Evolutionary conservation across 2,888 invertebrate genomes (phyloP), one percentile per base, ranked within the genome.

Genomic region (Leucozona laternaria): DNA sequence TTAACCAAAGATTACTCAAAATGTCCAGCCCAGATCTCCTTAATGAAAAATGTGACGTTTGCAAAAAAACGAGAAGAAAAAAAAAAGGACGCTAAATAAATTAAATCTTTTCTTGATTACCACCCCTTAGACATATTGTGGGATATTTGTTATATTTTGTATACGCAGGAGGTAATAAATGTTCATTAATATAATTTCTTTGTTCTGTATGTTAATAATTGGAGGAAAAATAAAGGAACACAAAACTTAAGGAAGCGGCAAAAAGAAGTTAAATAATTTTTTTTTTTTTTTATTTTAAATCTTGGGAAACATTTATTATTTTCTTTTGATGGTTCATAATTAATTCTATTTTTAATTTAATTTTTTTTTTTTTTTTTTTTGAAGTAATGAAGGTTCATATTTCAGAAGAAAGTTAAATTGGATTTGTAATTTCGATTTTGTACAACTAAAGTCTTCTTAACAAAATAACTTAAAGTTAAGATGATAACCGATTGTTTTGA

Each of bases 1-100:
- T 28, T 53, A 53, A 28, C 28, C 53, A 53, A n/a, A 53, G 15
- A 53, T 53, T 53, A 53, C 28, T 53, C 53, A 53, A 53, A 53
- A 28, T 53, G 25, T n/a, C 53, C 53, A 28, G 15, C 1, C n/a
- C 25, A 25, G 53, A 22, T 25, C 4, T 53, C 25, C 22, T 50
- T 50, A 50, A 50, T 50, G 22, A 50, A 50, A 50, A 22, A 50
- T 50, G 22, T 50, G 22, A 25, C 7, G 50, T 53, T 53, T 53
- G 22, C 4, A 25, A 15, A 15, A 13, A 50, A 22, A 20, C 22
- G 7, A 53, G 2, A 25, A 1, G 2, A n/a, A 28, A 53, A n/a
- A 28, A 53, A 53, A 53, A 53, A 28, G 53, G 25, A 28, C 15
- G 53, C 25, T 28, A 15, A 53, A 53, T 53, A 53, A 25, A 53